Evolutionary conservation across 2,888 invertebrate species (phyloP).

Genomic region (Drosophila melanosoma): DNA sequence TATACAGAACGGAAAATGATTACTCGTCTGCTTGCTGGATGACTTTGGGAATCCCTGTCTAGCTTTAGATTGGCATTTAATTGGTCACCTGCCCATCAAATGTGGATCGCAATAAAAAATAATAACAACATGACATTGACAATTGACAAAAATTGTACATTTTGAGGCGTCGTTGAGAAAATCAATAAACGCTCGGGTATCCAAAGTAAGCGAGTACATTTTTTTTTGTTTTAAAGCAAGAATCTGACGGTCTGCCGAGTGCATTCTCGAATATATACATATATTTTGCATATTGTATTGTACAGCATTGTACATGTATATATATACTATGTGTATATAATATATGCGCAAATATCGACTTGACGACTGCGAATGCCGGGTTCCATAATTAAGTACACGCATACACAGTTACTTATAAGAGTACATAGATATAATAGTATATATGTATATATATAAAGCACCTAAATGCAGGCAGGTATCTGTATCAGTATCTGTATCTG

Average conservation of each 20-base stretch:
- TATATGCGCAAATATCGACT: slow-evolving; percentile 33
- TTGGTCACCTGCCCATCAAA: slow-evolving; percentile 58
- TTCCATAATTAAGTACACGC: slow-evolving; percentile 27
- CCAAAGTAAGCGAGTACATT: slow-evolving; percentile 19
- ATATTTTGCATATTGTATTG: slow-evolving; percentile 25
- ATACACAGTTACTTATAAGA: slow-evolving; percentile 22
- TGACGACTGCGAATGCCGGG: slow-evolving; percentile 26
- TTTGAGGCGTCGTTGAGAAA: slow-evolving; percentile 31
- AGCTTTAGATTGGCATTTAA: slow-evolving; percentile 69
- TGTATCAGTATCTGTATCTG: neutral
- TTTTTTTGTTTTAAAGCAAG: slow-evolving; percentile 27
- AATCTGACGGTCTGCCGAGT: slow-evolving; percentile 29
- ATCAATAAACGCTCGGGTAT: slow-evolving; percentile 52
- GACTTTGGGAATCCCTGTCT: slow-evolving; percentile 74
- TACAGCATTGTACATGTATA: slow-evolving; percentile 1
- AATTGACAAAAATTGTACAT: slow-evolving; percentile 4
- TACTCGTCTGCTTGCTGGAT: slow-evolving; percentile 48
- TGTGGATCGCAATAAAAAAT: slow-evolving; percentile 43
- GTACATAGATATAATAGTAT: slow-evolving; percentile 5
- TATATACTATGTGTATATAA: slow-evolving; percentile 32
- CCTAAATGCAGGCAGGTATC: neutral
- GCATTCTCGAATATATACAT: neutral
- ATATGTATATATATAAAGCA: neutral
- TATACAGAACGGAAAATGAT: slow-evolving; percentile 28
- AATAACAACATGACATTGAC: neutral